Evolutionary conservation across 2,797 vertebrate species (phyloP), one percentile per base, ranked within the genome.

Genomic region (Anisognathus igniventris): DNA sequence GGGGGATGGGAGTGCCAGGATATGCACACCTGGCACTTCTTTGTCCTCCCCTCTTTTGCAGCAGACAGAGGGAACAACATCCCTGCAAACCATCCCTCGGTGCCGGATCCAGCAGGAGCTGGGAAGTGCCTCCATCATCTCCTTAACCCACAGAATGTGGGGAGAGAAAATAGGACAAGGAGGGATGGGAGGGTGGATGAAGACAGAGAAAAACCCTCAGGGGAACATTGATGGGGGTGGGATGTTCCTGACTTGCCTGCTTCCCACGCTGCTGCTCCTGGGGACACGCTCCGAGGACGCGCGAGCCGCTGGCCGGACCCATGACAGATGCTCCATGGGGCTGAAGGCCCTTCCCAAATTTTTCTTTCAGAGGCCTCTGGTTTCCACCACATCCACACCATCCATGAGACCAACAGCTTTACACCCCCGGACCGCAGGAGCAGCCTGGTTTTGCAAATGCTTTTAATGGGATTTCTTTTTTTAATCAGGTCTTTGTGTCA

Each of bases 401-500:
- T 96, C 86, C 72, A 33, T 37, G 53, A 80, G 82, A 96, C 12
- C 0, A 6, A 53, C 25, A 0, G 65, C 79, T 90, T 57, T 67
- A 22, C 65, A 27, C 12, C 30, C 54, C 54, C 3, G 0, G 87
- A 44, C 23, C 9, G 18, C 87, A 30, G 65, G 53, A 89, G 94
- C 91, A 96, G 94, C 90, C 95, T 96, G 89, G n/a, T 95, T 96
- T 95, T 88, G 91, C 75, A 47, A 50, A 37, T 2, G 53, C 75
- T 53, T 80, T 94, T 91, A 93, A 96, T 92, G 94, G 90, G 22
- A n/a, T 93, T 96, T 92, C 95, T 92, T 96, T 96, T 96, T 96
- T 96, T 94, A 96, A 96, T 91, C 91, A 95, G 68, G 91, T 86
- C 96, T 96, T 53, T 54, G 94, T 95, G 95, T 90, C 96, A 95